A percentile compares a stretch with the other conserved stretches of the same genome.
Evolutionary conservation across 2,113 vertebrate species (phyloP).

Genomic region (Oreochromis niloticus): DNA sequence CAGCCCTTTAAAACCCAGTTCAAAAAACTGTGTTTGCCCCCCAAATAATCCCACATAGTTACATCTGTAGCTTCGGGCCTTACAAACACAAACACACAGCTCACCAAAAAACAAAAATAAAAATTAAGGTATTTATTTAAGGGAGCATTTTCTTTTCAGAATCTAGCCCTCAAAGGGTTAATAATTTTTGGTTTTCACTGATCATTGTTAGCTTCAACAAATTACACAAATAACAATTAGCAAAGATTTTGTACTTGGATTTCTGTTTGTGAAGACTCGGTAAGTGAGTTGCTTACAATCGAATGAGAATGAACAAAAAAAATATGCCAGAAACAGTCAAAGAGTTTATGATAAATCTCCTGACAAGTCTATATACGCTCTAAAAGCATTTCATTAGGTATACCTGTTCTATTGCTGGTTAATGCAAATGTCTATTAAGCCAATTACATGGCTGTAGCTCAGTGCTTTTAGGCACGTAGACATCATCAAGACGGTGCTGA

Average conservation of each 20-base stretch:
- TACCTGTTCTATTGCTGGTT: neutral
- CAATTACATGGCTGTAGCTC: neutral
- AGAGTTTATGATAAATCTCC: neutral
- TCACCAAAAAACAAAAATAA: neutral
- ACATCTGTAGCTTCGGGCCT: neutral
- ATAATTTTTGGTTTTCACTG: neutral
- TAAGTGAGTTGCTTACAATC: neutral
- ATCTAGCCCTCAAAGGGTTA: neutral
- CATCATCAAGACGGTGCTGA: neutral
- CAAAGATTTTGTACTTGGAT: neutral
- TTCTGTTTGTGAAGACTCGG: neutral
- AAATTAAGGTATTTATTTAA: neutral
- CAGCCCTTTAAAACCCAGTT: neutral
- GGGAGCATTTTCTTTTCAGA: neutral
- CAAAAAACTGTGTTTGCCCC: neutral
- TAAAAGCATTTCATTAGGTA: neutral
- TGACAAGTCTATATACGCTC: neutral
- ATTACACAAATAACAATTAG: neutral
- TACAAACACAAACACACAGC: rapidly evolving
- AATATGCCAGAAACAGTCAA: neutral
- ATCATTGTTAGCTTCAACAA: neutral
- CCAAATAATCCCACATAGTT: neutral
- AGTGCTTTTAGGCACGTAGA: neutral
- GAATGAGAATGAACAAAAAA: neutral
- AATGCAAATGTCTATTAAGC: neutral